Evolutionary conservation across 2,113 vertebrate genomes (phyloP).

Genomic region (Rhea pennata): DNA sequence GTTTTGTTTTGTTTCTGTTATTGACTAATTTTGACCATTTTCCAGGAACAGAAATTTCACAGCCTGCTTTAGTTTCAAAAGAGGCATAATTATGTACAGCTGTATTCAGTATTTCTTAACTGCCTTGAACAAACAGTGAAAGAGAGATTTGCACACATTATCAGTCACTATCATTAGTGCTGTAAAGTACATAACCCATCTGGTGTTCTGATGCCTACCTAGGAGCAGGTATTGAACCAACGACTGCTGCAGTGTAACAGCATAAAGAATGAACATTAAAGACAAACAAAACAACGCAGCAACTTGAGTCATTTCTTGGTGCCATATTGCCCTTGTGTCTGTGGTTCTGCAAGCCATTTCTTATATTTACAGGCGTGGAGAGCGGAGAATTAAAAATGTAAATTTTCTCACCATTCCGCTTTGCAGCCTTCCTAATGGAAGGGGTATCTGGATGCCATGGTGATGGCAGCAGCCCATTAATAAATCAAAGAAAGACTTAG

Average conservation of each 20-base stretch:
- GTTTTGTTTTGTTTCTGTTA: slow-evolving; percentile 46
- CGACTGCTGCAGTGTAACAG: not conserved
- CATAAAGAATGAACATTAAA: not conserved
- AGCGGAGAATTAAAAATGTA: slow-evolving; percentile 59
- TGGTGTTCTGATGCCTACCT: slow-evolving; percentile 57
- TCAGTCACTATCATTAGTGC: slow-evolving; percentile 59
- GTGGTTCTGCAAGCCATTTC: not conserved
- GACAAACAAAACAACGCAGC: not conserved
- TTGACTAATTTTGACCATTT: slow-evolving; percentile 67
- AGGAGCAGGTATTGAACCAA: slow-evolving; percentile 60
- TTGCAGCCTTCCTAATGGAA: slow-evolving; percentile 22
- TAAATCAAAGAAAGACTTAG: slow-evolving; percentile 20
- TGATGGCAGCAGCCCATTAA: slow-evolving; percentile 56
- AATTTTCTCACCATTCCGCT: slow-evolving; percentile 16
- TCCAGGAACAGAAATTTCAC: slow-evolving; percentile 64
- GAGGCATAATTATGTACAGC: slow-evolving; percentile 56
- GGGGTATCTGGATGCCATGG: slow-evolving; percentile 50
- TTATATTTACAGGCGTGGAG: not conserved
- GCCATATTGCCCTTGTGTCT: not conserved
- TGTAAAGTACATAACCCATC: slow-evolving; percentile 49
- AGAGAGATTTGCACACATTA: slow-evolving; percentile 65
- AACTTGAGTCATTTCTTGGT: not conserved
- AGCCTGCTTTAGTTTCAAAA: slow-evolving; percentile 59
- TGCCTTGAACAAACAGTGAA: slow-evolving; percentile 50
- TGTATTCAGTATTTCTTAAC: slow-evolving; percentile 67